These are phyloP conservation scores for Cassiopea xamachana DNA, from an alignment of 30 jellyfish, hydroid and myxozoan genomes.

Conservation along the genomic window DNA sequence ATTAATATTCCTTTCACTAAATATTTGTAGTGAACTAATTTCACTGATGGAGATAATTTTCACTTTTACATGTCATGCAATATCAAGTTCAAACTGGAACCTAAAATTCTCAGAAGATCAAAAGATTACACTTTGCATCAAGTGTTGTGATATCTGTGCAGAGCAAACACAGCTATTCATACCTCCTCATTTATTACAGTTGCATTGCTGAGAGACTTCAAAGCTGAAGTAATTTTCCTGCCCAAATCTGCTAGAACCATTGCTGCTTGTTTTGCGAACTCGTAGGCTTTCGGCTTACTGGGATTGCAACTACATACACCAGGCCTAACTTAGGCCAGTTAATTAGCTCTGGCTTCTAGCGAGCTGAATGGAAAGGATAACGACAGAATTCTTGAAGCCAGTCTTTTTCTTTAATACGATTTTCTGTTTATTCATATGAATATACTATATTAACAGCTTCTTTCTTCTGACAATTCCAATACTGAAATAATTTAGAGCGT, in stretches of 20 bases:
- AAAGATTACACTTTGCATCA: background rate
- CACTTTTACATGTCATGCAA: no score
- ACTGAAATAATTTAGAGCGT: no score
- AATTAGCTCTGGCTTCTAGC: background rate
- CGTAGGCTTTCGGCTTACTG: background rate
- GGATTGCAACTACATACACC: background rate
- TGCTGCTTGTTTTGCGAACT: background rate
- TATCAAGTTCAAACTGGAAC: no score
- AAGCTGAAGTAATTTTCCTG: conserved; percentile 94
- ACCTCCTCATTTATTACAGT: conserved; percentile 98
- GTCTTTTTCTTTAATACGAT: no score
- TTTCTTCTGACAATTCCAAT: no score
- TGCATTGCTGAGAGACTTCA: conserved; percentile 96
- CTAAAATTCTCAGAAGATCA: background rate
- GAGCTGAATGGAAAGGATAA: no score
- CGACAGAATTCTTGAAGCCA: no score
- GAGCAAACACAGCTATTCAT: background rate
- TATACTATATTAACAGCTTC: no score
- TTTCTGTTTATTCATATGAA: no score
- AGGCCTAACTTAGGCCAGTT: conserved; percentile 31
- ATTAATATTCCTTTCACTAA: no score
- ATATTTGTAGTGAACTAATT: no score
- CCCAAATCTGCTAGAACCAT: conserved; percentile 99
- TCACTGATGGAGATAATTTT: no score
- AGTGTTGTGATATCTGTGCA: background rate